Percentiles rank a stretch among this genome's conserved stretches.
phyloP scores from a whole-genome alignment of 2,797 vertebrate genomes.

The Zenarchopterus dispar region DNA sequence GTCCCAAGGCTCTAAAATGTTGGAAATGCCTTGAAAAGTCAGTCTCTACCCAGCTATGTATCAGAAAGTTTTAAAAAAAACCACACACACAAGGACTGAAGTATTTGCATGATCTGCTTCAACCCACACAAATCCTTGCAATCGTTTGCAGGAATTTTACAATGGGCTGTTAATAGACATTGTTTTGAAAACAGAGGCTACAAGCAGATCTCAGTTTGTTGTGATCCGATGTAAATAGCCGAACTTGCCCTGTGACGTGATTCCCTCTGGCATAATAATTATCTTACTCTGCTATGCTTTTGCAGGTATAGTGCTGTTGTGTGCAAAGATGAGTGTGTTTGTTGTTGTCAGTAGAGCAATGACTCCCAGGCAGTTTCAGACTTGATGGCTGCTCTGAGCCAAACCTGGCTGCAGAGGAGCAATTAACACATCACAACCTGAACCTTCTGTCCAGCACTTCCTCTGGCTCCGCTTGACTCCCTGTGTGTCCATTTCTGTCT shows the following conservation, averaged over 20 bases:
- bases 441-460: constrained; percentile 36
- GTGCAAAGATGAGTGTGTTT: constrained; percentile 17
- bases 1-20: neutral
- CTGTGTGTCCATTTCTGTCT: constrained; percentile 33
- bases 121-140: constrained; percentile 9
- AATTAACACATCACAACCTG: constrained; percentile 78
- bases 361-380: constrained; percentile 47
- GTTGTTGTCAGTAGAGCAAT: constrained; percentile 47
- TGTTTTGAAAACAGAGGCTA: constrained; percentile 21
- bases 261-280: constrained; percentile 59
- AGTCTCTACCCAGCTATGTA: constrained; percentile 7
- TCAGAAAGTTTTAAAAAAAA: neutral
- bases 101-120: neutral
- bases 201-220: constrained; percentile 31
- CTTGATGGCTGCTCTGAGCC: constrained; percentile 52
- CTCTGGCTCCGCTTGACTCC: constrained; percentile 25
- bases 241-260: constrained; percentile 35
- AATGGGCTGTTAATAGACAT: constrained; percentile 20
- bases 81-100: neutral
- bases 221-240: constrained; percentile 36
- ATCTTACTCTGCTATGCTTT: constrained; percentile 42
- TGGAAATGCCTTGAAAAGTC: neutral
- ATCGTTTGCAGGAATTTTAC: neutral
- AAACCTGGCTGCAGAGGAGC: constrained; percentile 57
- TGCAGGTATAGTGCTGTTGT: constrained; percentile 13